Base-by-base conservation (phyloP, 2,888 invertebrate species). In the Papilio demoleus region DNA sequence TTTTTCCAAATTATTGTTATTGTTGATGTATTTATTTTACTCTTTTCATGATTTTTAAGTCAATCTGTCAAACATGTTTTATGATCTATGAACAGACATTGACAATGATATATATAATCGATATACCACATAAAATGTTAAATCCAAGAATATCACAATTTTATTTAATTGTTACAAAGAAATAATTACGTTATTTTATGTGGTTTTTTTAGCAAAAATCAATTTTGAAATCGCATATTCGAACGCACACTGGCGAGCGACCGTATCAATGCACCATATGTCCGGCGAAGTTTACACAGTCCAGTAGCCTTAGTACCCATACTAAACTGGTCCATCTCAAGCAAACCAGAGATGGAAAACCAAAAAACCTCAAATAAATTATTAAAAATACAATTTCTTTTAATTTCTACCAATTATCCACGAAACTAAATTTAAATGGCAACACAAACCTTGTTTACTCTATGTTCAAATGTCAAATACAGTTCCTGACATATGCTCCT, bases 191-290 rank as follows among this genome's bases (percentile, higher is more conserved):
- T 22, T 11, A 11, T 14, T 22, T 24, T 56, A 14, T 38, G 38
- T n/a, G n/a, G n/a, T 45, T 19, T 62, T 34, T 62, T 38, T 84
- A 90, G 90, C 83, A 85, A 3, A 84, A 81, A 40, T 79, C 83
- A 0, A 87, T 88, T 14, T 76, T 89, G 0, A 88, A 87, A 70
- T 74, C 77, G 0, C 91, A 92, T 70, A 80, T 88, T 0, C 79
- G 88, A 0, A 91, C 90, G 0, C 91, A 91, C 73, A 91, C 91
- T 0, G 91, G 91, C 0, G 91, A 91, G 68, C 79, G 89, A 0
- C 91, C 91, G 0, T 90, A 81, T 77, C 80, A 81, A 45, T 92
- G 92, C 71, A 70, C 63, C 34, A 78, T 81, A n/a, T 92, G 92
- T 59, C 82, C 86, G 0, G 88, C 90, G 0, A 72, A 79, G 63